phyloP scores from a whole-genome alignment of 2,888 invertebrate genomes.

The Caenorhabditis imperialis region DNA sequence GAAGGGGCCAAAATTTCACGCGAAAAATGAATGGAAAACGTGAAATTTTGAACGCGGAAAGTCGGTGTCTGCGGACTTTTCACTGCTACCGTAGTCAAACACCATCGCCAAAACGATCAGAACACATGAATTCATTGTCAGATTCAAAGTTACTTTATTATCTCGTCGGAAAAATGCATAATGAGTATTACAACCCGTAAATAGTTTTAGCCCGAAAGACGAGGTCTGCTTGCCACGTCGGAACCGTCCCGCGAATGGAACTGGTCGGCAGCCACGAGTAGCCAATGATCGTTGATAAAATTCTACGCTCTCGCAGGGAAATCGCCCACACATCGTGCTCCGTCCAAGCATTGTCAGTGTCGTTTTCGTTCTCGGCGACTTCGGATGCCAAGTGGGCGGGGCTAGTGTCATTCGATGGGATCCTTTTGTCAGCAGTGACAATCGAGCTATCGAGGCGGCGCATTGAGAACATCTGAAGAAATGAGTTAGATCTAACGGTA shows the following conservation, averaged over 20 bases:
- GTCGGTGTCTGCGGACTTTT: constrained; percentile 12
- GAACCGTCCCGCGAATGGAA: constrained; percentile 21
- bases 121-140: too few species aligned
- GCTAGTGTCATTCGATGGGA: constrained; percentile 55
- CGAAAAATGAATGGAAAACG: constrained; percentile 1
- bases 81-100: constrained; percentile 16
- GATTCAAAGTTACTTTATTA: too few species aligned
- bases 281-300: constrained; percentile 31
- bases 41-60: constrained; percentile 6
- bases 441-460: constrained; percentile 59
- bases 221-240: constrained; percentile 45
- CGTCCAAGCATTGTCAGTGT: constrained; percentile 77
- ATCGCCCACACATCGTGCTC: constrained; percentile 72
- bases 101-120: too few species aligned
- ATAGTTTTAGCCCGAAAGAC: constrained; percentile 40
- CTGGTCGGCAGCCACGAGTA: constrained; percentile 41
- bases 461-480: constrained; percentile 59
- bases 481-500: too few species aligned
- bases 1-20: constrained; percentile 16
- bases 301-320: constrained; percentile 51
- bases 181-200: constrained; percentile 48
- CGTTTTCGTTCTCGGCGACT: constrained; percentile 61
- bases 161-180: background rate
- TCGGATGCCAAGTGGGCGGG: constrained; percentile 53
- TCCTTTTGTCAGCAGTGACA: constrained; percentile 39